Conservation (phyloP, 2,888 invertebrate genomes). For the Agriopis leucophaearia region DNA sequence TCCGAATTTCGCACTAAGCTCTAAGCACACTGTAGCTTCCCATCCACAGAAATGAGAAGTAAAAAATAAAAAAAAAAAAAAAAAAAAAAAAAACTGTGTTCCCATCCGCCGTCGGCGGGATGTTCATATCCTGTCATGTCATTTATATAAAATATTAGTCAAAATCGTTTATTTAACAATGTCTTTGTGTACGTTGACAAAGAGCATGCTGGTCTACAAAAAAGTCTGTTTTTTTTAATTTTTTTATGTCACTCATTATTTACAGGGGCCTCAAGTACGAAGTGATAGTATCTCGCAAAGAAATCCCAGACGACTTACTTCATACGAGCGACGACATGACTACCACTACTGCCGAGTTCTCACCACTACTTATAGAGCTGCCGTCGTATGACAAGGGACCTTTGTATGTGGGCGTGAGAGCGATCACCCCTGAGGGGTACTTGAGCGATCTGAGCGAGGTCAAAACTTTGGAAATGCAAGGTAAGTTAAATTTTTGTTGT, state of each 20-base stretch:
- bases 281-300: slow-evolving; percentile 87
- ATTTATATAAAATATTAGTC: no score
- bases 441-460: slow-evolving; percentile 88
- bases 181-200: no score
- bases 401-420: slow-evolving; percentile 88
- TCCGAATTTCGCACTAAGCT: no score
- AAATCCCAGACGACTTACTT: slow-evolving; percentile 78
- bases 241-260: slow-evolving; percentile 1
- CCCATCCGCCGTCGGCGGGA: no score
- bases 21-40: no score
- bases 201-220: no score
- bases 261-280: slow-evolving; percentile 84
- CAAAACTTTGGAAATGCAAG: slow-evolving; percentile 70
- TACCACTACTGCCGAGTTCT: slow-evolving; percentile 71
- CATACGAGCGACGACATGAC: slow-evolving; percentile 69
- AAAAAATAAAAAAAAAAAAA: no score
- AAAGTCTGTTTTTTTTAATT: no score
- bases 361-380: slow-evolving; percentile 86
- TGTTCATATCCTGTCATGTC: no score
- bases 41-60: no score
- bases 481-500: slow-evolving; percentile 61
- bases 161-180: no score
- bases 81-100: no score
- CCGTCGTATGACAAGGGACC: slow-evolving; percentile 71
- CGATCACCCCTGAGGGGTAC: slow-evolving; percentile 87